These are phyloP conservation scores for Lota lota DNA, from an alignment of 2,113 vertebrate species.

Conservation along the genomic window DNA sequence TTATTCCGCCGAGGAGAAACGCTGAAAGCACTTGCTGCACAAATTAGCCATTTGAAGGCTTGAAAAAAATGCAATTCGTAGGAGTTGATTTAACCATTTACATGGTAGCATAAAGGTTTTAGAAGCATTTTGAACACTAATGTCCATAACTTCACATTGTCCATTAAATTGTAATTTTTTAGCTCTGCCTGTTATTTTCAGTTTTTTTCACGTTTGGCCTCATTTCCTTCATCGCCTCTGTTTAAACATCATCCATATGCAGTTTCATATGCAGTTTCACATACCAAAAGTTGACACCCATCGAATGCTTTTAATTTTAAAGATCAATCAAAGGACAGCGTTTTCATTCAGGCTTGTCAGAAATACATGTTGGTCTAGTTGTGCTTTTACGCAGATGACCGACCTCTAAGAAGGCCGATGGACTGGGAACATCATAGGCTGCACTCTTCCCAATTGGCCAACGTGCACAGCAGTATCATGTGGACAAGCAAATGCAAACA, in stretches of 20 bases:
- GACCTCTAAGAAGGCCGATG: no score
- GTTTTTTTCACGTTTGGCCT: slow-evolving; percentile 11
- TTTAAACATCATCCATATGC: slow-evolving; percentile 10
- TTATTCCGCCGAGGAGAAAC: slow-evolving; percentile 72
- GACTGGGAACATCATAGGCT: no score
- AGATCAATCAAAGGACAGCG: no score
- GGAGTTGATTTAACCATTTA: slow-evolving; percentile 80
- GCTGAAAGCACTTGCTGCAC: slow-evolving; percentile 79
- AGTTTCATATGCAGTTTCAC: neutral
- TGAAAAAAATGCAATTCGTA: slow-evolving; percentile 76
- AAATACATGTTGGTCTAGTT: no score
- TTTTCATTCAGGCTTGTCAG: no score
- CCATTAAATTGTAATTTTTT: slow-evolving; percentile 57
- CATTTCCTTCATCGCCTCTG: slow-evolving; percentile 15
- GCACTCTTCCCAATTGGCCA: no score
- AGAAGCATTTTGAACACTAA: slow-evolving; percentile 68
- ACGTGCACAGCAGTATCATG: no score
- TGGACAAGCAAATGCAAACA: no score
- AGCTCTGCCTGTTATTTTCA: slow-evolving; percentile 42
- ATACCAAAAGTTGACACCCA: neutral
- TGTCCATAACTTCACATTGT: slow-evolving; percentile 67
- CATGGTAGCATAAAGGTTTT: slow-evolving; percentile 70
- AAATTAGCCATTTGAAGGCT: slow-evolving; percentile 79
- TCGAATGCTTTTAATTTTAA: slow-evolving; percentile 5
- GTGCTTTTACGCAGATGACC: no score